Base-by-base conservation (phyloP, 2,888 invertebrate species). In the Ischnura elegans region DNA sequence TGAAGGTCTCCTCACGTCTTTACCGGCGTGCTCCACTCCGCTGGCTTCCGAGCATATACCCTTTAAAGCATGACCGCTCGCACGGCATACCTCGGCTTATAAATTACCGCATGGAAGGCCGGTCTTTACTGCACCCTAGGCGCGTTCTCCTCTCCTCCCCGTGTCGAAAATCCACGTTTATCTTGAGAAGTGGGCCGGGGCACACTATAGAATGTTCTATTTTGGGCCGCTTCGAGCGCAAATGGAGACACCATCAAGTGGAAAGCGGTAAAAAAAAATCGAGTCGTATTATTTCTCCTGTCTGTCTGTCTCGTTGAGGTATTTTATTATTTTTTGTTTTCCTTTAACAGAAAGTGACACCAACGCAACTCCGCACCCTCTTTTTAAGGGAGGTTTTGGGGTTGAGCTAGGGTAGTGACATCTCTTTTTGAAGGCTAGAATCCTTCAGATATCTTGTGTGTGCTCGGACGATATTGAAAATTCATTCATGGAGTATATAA, bases 241-340 rank as follows among this genome's bases (percentile, higher is more conserved):
- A 76, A 76, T 36, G 29, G 76, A 76, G 76, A 36, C 76, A 10
- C 76, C 61, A 36, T 36, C 76, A 1, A 8, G 76, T 36, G 76
- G 76, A 76, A 76, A 36, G 76, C 36, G 29, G 36, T 76, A 36
- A 76, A 76, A 36, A 76, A 76, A 76, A 76, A 76, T 76, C 76
- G 76, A 36, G 36, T 36, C 76, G 76, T 8, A 10, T 21, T 61
- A 21, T 61, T 61, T 61, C 61, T 61, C 13, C 76, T 36, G 29
- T 36, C 76, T 10, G 8, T 76, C 36, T 76, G 29, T 29, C 8
- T 76, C 66, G 8, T 61, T 4, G 19, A 61, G 25, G 2, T 61
- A n/a, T 61, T 61, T 61, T 25, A 1, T 21, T 5, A 13, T 8
- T 13, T 2, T 6, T 51, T 5, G 13, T 51, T 51, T 51, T 51